Evolutionary conservation across 1,140 invertebrate species (phyloP), one percentile per base, ranked within the genome.

Genomic region (Yoshiicerus persimilis): DNA sequence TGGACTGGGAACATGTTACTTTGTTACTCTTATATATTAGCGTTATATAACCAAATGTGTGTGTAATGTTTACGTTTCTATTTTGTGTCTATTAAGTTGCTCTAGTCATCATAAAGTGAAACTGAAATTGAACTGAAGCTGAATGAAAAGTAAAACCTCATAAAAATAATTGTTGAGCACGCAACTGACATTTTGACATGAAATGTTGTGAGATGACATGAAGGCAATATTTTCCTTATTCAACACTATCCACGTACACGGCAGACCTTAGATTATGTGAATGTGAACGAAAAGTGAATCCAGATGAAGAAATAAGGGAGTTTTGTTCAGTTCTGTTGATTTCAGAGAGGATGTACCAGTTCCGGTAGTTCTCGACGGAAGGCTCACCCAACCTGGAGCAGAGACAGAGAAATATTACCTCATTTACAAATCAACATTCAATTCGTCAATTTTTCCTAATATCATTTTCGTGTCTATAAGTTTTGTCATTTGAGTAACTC

Each of bases 151-250:
- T 77, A 77, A 77, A 80, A 80, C 75, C 75, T 38, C 75, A 80
- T 80, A 80, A 80, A 80, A 80, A 80, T 80, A 80, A 80, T 80
- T 32, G 75, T 34, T 80, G 75, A 80, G 75, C 75, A 80, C 75
- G 75, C 75, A 80, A 80, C 75, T 80, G 75, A 80, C 75, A 80
- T 80, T 80, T 80, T 80, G 75, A 80, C 75, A 80, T 80, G 75
- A 80, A 80, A 80, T 80, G 75, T 38, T 80, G 10, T 34, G 75
- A 80, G 75, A 80, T 80, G 75, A 80, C 75, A 80, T 80, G 75
- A 80, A 80, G 75, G 32, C 30, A 80, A 9, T 34, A 75, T 13
- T 32, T 20, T 36, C 8, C 36, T n/a, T n/a, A n/a, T n/a, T n/a
- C n/a, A n/a, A 8, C 8, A 4, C 47, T 56, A 56, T n/a, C 47